These are phyloP conservation scores for Achatina immaculata DNA, from an alignment of 1,140 invertebrate species.

Conservation along the genomic window DNA sequence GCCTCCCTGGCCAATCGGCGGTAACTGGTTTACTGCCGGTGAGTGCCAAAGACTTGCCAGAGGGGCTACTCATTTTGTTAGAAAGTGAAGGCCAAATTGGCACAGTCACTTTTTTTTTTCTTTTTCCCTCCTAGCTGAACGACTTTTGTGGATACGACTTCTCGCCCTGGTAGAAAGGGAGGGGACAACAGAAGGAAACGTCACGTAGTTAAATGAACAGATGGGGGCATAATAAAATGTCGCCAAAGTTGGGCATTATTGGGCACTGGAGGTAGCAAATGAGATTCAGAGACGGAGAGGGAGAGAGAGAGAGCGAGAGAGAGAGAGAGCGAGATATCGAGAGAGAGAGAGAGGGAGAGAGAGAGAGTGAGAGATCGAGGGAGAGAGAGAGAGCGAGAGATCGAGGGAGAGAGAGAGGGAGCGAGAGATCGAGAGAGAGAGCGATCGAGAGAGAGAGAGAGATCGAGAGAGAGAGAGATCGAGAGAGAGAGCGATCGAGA, in stretches of 20 bases:
- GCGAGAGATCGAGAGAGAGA: too few relatives aligned
- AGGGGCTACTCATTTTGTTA: not conserved
- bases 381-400: too few relatives aligned
- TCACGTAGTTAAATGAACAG: not conserved
- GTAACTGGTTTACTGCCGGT: constrained; percentile 16
- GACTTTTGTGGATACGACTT: not conserved
- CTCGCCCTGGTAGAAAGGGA: not conserved
- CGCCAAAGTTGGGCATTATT: not conserved
- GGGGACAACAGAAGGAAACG: not conserved
- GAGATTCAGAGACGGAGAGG: constrained; percentile 22
- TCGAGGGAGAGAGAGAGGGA: too few relatives aligned
- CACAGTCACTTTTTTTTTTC: constrained; percentile 4
- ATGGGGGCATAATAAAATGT: not conserved
- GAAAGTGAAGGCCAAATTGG: constrained; percentile 8
- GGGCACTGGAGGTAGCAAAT: not conserved
- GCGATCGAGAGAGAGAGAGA: too few relatives aligned
- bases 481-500: too few relatives aligned
- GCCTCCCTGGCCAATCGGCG: constrained; percentile 1
- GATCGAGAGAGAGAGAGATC: too few relatives aligned
- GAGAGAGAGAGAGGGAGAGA: too few relatives aligned
- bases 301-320: constrained; percentile 37
- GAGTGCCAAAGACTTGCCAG: not conserved
- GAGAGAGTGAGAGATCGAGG: too few relatives aligned
- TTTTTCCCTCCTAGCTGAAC: too few relatives aligned
- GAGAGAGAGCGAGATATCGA: too few relatives aligned